Conservation (phyloP, 2,113 vertebrate genomes). For the Herpetotheres cachinnans region DNA sequence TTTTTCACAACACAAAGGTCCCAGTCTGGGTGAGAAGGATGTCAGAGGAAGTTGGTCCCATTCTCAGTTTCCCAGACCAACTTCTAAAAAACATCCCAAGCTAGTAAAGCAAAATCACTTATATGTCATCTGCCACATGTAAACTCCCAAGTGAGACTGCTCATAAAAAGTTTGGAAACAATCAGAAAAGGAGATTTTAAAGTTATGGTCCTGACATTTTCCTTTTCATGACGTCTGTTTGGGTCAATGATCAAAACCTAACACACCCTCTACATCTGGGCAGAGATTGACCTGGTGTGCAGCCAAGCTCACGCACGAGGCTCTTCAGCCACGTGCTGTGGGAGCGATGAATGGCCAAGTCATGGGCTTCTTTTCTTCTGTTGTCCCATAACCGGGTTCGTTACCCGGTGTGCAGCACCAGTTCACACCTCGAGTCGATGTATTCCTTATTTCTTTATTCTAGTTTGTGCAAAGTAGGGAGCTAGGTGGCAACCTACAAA, state of each 20-base stretch:
- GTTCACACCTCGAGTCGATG: no score
- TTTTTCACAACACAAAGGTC: not conserved
- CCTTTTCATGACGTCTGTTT: not conserved
- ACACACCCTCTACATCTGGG: not conserved
- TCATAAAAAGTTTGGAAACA: not conserved
- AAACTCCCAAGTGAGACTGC: not conserved
- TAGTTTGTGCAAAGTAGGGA: no score
- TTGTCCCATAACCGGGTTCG: no score
- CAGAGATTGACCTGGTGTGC: not conserved
- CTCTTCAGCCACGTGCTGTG: fast-evolving
- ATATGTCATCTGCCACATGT: not conserved
- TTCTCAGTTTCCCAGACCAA: not conserved
- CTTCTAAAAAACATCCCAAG: not conserved
- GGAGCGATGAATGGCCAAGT: not conserved
- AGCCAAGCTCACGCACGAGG: fast-evolving
- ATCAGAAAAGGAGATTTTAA: not conserved
- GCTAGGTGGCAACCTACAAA: no score
- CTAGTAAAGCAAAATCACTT: not conserved
- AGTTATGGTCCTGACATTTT: not conserved
- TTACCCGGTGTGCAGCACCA: no score
- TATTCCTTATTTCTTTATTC: no score
- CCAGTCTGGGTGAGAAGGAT: fast-evolving
- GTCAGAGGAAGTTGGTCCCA: not conserved
- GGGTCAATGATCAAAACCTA: not conserved
- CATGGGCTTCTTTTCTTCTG: not conserved